These are phyloP conservation scores for Pseudomyrmex pallidus DNA, from an alignment of 1,140 invertebrate species.

Conservation along the genomic window DNA sequence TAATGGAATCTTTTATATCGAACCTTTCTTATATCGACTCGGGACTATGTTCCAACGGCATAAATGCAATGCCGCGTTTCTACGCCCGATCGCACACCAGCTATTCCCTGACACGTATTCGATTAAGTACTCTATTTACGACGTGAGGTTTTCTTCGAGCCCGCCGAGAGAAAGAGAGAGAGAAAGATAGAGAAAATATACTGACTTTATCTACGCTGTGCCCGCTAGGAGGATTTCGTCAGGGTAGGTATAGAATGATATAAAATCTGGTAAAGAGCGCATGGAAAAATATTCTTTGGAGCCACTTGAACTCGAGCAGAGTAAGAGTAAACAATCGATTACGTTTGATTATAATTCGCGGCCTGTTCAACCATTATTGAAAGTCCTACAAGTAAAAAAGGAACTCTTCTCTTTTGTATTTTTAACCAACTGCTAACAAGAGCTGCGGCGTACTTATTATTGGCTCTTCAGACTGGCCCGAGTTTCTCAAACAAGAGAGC, in stretches of 20 bases:
- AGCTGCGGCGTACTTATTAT: conserved; percentile 65
- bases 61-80: conserved; percentile 29
- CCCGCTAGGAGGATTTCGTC: conserved; percentile 2
- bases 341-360: conserved; percentile 55
- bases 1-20: conserved; percentile 15
- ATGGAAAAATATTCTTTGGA: conserved; percentile 19
- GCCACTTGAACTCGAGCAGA: conserved; percentile 31
- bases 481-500: conserved; percentile 30
- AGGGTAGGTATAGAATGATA: background rate
- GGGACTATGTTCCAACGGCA: conserved; percentile 6
- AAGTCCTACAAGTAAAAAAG: conserved; percentile 20
- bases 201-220: background rate
- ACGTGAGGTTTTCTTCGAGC: conserved; percentile 20
- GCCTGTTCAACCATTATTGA: conserved; percentile 30
- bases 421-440: conserved; percentile 70
- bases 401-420: conserved; percentile 55
- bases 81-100: conserved; percentile 28
- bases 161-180: background rate
- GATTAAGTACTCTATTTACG: conserved; percentile 62
- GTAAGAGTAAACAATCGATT: conserved; percentile 65
- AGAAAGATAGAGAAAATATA: background rate
- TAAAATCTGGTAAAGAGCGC: conserved; percentile 5
- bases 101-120: conserved; percentile 56
- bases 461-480: conserved; percentile 46
- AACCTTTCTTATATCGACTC: conserved; percentile 7